A percentile compares a stretch with the other conserved stretches of the same genome.
phyloP scores from a whole-genome alignment of 1,140 invertebrate genomes.

The Neoseiulus cucumeris region DNA sequence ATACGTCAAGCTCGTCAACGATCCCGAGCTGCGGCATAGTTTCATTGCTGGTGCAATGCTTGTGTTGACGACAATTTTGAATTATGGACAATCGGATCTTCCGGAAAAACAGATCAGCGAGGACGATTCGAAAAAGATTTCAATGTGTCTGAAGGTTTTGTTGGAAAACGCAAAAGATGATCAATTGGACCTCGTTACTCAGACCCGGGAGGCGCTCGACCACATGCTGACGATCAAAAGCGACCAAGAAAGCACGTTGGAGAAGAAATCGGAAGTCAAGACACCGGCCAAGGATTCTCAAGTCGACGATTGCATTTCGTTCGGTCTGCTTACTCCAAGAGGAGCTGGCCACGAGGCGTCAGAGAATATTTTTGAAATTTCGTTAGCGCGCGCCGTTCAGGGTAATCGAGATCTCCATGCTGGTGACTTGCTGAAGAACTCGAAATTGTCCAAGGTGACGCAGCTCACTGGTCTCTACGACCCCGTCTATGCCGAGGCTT shows the following conservation, averaged over 20 bases:
- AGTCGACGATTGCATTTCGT: constrained; percentile 20
- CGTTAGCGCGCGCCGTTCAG: constrained; percentile 70
- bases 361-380: constrained; percentile 76
- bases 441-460: constrained; percentile 43
- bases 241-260: constrained; percentile 11
- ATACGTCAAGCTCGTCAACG: constrained; percentile 35
- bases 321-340: constrained; percentile 16
- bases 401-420: constrained; percentile 36
- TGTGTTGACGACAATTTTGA: constrained; percentile 63
- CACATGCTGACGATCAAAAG: constrained; percentile 14
- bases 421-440: constrained; percentile 20
- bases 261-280: constrained; percentile 9
- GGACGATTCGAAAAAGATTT: constrained; percentile 76
- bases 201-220: constrained; percentile 14
- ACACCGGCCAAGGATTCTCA: constrained; percentile 18
- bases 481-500: constrained; percentile 95
- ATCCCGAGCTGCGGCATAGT: constrained; percentile 21
- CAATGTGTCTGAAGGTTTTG: constrained; percentile 43
- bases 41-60: constrained; percentile 67
- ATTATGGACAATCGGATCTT: constrained; percentile 52
- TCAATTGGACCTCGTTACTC: constrained; percentile 12
- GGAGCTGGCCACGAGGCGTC: constrained; percentile 10
- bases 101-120: constrained; percentile 56
- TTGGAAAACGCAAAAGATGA: constrained; percentile 13
- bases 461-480: constrained; percentile 98